Base-by-base conservation (phyloP, 2,113 vertebrate genomes). In the Atlantisia rogersi region DNA sequence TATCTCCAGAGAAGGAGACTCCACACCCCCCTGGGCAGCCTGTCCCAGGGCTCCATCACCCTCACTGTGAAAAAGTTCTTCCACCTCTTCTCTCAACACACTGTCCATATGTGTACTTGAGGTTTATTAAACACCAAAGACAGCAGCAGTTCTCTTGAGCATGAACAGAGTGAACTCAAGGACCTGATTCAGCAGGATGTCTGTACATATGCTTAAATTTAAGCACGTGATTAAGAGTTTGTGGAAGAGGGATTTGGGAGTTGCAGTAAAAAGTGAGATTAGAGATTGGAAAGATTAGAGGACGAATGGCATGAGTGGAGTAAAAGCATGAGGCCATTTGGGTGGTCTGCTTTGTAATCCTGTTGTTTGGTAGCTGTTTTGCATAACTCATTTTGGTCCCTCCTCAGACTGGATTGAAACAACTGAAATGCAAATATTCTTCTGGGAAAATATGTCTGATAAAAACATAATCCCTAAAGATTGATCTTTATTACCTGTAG, bases 241-340 rank as follows among this genome's bases (percentile, higher is more conserved):
- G 55, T 62, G 32, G 59, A 87, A 67, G 26, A 86, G 26, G 44
- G 75, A 80, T 85, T 91, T 93, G 64, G 68, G 79, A 91, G 29
- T 76, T 84, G 86, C 58, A 87, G 95, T 92, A 91, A 94, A 84
- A 96, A 92, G 53, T 65, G 74, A 89, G 81, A 91, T 86, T 69
- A 89, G 78, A 90, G 77, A 50, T 73, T 77, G 77, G 37, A 65
- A 62, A 95, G 92, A 73, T 91, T 52, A 82, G 69, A 91, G n/a
- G 39, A 82, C 9, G 2, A 87, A 88, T 69, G 31, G 19, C 25
- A 46, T 40, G 77, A 79, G 59, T 62, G n/a, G 40, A 84, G 58
- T 35, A 78, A 56, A 81, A 81, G 7, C 22, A 6, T 46, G 53
- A 88, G 35, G 37, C 83, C 4, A 3, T 93, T 89, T 62, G 79